Evolutionary conservation across 2,113 vertebrate species (phyloP).

Genomic region (Pseudorectes ferrugineus): DNA sequence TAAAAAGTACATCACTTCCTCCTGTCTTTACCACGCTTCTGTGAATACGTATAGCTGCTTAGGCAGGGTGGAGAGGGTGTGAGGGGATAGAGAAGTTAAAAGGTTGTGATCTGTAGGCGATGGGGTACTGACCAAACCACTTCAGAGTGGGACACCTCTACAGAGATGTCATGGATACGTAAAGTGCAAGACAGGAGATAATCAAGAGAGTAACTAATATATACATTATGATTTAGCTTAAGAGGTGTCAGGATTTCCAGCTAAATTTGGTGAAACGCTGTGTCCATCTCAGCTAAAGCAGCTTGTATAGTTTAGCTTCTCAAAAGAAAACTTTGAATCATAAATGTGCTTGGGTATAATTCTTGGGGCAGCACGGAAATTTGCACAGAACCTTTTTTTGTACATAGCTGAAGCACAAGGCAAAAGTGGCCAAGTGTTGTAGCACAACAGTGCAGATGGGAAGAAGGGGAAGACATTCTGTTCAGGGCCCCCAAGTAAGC

Average conservation of each 20-base stretch:
- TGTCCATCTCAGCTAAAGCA: neutral
- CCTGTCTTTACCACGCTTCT: neutral
- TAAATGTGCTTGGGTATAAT: neutral
- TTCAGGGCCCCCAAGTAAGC: neutral
- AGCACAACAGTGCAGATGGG: neutral
- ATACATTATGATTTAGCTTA: neutral
- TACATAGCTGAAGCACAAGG: neutral
- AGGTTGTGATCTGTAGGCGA: neutral
- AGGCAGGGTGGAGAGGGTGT: neutral
- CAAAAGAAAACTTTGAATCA: neutral
- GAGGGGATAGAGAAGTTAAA: neutral
- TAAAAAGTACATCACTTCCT: neutral
- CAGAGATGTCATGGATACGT: rapidly evolving
- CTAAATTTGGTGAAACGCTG: neutral
- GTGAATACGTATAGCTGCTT: neutral
- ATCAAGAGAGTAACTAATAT: neutral
- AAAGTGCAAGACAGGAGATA: neutral
- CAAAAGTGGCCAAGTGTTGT: neutral
- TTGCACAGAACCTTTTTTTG: neutral
- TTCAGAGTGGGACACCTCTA: neutral
- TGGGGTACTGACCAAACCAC: neutral
- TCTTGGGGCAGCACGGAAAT: neutral
- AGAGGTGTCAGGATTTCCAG: neutral
- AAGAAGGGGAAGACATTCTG: neutral
- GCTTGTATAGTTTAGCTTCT: neutral